Percentiles rank a stretch among this genome's conserved stretches.
These are phyloP conservation scores for Drosophila eohydei DNA, from an alignment of 2,888 invertebrate species.

Conservation along the genomic window DNA sequence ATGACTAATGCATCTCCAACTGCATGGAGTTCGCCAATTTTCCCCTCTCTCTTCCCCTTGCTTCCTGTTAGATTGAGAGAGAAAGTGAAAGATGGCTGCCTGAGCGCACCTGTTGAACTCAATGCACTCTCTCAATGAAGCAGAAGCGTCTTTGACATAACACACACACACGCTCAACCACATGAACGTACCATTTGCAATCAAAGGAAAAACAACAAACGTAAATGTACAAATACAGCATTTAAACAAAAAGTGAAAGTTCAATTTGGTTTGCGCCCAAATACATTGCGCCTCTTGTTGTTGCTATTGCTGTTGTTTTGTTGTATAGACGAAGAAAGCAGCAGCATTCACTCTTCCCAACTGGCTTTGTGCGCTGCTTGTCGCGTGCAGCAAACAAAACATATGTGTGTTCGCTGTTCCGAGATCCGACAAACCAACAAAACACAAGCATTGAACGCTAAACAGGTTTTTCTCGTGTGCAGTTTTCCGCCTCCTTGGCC, in stretches of 20 bases:
- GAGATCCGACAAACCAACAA: conserved; percentile 54
- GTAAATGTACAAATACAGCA: conserved; percentile 55
- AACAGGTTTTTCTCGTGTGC: conserved; percentile 79
- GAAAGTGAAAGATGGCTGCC: conserved; percentile 67
- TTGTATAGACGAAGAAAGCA: conserved; percentile 62
- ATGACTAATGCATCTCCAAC: conserved; percentile 61
- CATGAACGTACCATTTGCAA: conserved; percentile 46
- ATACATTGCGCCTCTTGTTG: conserved; percentile 53
- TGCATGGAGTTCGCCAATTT: conserved; percentile 17
- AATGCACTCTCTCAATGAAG: conserved; percentile 38
- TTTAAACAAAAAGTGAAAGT: conserved; percentile 76
- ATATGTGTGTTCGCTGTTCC: conserved; percentile 60
- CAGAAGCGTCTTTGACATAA: conserved; percentile 67
- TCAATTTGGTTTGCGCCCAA: conserved; percentile 72
- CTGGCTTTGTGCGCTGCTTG: conserved; percentile 25
- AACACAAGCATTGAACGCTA: conserved; percentile 73
- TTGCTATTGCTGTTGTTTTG: conserved; percentile 38
- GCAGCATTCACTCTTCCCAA: conserved; percentile 58
- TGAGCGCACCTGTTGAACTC: conserved; percentile 63
- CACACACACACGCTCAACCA: conserved; percentile 18
- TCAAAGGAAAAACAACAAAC: conserved; percentile 55
- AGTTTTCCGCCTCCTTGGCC: conserved; percentile 78
- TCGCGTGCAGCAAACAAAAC: conserved; percentile 66
- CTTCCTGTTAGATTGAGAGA: conserved; percentile 37
- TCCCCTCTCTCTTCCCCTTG: not conserved